Percentiles rank a stretch among this genome's conserved stretches.
These are phyloP conservation scores for Procambarus clarkii DNA, from an alignment of 1,140 invertebrate species.

Conservation along the genomic window DNA sequence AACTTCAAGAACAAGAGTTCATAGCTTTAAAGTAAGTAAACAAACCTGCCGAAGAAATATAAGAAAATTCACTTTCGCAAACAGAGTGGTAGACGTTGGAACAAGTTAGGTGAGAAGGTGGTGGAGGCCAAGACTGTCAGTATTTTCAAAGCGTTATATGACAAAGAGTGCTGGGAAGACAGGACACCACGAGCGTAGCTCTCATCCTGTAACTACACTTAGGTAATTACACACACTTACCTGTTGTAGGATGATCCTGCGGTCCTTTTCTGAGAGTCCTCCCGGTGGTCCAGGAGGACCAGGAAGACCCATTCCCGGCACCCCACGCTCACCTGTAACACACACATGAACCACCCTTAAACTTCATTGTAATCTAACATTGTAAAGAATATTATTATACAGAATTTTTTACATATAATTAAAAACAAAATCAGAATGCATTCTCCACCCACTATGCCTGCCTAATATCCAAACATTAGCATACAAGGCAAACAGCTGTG, in stretches of 20 bases:
- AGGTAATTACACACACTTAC: not conserved
- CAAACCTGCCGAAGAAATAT: too few species aligned
- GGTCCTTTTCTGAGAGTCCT: constrained; percentile 21
- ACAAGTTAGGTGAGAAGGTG: too few species aligned
- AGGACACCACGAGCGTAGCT: too few species aligned
- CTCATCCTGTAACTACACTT: too few species aligned
- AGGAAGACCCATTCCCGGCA: not conserved
- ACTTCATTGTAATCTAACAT: not conserved
- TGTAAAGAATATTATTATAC: not conserved
- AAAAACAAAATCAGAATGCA: not conserved
- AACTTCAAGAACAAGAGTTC: too few species aligned
- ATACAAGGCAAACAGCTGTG: not conserved
- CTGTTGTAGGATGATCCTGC: constrained; percentile 29
- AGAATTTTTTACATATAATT: constrained; percentile 14
- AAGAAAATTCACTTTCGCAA: too few species aligned
- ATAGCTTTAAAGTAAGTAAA: too few species aligned
- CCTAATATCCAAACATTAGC: not conserved
- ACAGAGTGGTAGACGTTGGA: too few species aligned
- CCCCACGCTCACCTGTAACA: constrained; percentile 33
- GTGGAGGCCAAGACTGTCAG: too few species aligned
- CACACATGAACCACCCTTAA: not conserved
- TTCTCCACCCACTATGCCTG: too few species aligned
- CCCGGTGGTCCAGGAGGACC: constrained; percentile 46
- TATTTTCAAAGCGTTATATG: too few species aligned
- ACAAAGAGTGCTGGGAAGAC: too few species aligned